Percentiles rank a stretch among this genome's conserved stretches.
phyloP scores from a whole-genome alignment of 2,888 invertebrate genomes.

The Osedax frankpressi region DNA sequence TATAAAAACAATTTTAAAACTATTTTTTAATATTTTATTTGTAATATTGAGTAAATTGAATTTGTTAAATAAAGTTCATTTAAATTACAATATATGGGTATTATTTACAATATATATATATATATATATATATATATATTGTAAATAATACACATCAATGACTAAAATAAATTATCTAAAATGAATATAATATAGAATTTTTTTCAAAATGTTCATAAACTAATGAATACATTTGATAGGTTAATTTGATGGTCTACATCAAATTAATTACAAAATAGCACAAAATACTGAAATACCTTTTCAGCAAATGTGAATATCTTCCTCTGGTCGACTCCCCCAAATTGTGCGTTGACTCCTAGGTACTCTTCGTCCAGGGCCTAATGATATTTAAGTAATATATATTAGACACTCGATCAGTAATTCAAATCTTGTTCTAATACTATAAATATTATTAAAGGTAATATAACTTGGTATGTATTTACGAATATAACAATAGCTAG shows the following conservation, averaged over 20 bases:
- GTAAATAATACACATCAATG: not conserved
- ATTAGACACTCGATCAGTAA: not conserved
- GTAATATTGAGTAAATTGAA: too few species aligned
- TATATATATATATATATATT: not conserved
- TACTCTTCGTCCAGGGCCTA: slow-evolving; percentile 97
- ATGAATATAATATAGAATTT: not conserved
- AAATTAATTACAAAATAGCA: too few species aligned
- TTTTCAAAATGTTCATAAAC: not conserved
- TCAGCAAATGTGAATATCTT: slow-evolving; percentile 98
- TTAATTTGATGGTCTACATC: too few species aligned
- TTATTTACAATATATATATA: not conserved
- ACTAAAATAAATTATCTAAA: not conserved
- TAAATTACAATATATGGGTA: too few species aligned
- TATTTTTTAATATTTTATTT: too few species aligned
- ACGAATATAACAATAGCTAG: too few species aligned
- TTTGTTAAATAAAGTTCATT: too few species aligned
- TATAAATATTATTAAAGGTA: too few species aligned
- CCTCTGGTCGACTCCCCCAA: slow-evolving; percentile 96
- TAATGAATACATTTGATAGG: not conserved
- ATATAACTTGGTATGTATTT: too few species aligned
- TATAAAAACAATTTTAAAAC: too few species aligned
- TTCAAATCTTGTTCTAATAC: too few species aligned
- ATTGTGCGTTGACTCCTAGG: slow-evolving; percentile 97
- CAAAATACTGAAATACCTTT: slow-evolving; percentile 55
- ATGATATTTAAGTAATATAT: slow-evolving; percentile 13